Percentiles rank a stretch among this genome's conserved stretches.
Conservation (phyloP, 2,888 invertebrate genomes). For the Osedax frankpressi region DNA sequence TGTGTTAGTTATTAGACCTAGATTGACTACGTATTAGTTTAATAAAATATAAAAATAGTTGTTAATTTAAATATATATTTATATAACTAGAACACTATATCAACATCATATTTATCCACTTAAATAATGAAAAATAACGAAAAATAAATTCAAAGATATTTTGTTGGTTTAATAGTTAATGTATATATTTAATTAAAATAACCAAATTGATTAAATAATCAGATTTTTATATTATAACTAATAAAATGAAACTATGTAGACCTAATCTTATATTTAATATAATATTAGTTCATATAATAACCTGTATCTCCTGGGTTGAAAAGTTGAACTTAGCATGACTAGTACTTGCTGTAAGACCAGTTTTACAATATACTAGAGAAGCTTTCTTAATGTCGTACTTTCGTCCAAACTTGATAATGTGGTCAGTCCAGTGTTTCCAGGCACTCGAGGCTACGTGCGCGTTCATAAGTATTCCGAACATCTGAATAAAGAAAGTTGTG, state of each 20-base stretch:
- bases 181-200: no score
- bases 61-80: neutral
- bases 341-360: neutral
- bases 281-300: no score
- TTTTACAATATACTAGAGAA: constrained; percentile 14
- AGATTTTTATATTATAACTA: no score
- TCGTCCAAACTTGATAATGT: constrained; percentile 21
- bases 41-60: neutral
- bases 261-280: no score
- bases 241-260: no score
- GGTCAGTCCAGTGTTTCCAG: constrained; percentile 22
- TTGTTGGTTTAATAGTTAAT: no score
- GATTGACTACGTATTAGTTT: neutral
- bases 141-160: no score
- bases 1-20: neutral
- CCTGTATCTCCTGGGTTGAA: neutral
- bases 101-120: no score
- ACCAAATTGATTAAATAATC: no score
- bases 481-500: no score
- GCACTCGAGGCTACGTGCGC: constrained; percentile 14
- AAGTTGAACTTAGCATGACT: neutral
- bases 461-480: neutral
- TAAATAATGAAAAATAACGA: no score
- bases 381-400: constrained; percentile 20
- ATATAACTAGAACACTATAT: neutral